Evolutionary conservation across 2,888 invertebrate species (phyloP).

Genomic region (Crocallis elinguaria): DNA sequence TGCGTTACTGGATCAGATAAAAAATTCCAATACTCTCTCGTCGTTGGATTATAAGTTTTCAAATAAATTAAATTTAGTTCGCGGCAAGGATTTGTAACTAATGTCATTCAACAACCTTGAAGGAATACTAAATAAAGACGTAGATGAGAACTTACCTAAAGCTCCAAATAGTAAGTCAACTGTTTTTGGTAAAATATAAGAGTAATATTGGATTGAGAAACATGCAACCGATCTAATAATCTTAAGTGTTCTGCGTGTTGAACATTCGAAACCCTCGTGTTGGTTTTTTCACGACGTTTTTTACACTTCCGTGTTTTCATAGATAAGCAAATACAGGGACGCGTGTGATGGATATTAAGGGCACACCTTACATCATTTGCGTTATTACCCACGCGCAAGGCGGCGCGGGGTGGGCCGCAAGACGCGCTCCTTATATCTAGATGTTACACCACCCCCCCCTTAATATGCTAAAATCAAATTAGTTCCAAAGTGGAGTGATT

Average conservation of each 20-base stretch:
- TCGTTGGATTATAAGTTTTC: slow-evolving; percentile 34
- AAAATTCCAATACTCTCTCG: slow-evolving; percentile 55
- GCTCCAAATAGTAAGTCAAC: too few species aligned
- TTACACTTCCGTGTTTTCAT: slow-evolving; percentile 83
- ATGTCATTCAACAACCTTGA: neutral
- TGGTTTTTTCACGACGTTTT: slow-evolving; percentile 76
- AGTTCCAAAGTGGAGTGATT: slow-evolving; percentile 82
- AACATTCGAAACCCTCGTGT: slow-evolving; percentile 62
- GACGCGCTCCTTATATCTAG: slow-evolving; percentile 81
- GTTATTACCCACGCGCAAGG: slow-evolving; percentile 68
- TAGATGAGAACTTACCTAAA: neutral
- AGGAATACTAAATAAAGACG: neutral
- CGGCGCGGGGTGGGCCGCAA: slow-evolving; percentile 60
- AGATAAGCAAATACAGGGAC: slow-evolving; percentile 84
- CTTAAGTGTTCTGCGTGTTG: slow-evolving; percentile 68
- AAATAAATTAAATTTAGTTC: slow-evolving; percentile 24
- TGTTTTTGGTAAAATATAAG: neutral
- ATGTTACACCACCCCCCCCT: slow-evolving; percentile 76
- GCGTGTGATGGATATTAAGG: slow-evolving; percentile 84
- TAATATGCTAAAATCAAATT: slow-evolving; percentile 86
- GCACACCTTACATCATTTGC: slow-evolving; percentile 85
- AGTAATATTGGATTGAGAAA: slow-evolving; percentile 23
- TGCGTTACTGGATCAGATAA: slow-evolving; percentile 74
- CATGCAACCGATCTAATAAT: slow-evolving; percentile 62
- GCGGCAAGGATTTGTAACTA: neutral